phyloP scores from a whole-genome alignment of 1,140 invertebrate genomes.

The Geopemphigus sp. region DNA sequence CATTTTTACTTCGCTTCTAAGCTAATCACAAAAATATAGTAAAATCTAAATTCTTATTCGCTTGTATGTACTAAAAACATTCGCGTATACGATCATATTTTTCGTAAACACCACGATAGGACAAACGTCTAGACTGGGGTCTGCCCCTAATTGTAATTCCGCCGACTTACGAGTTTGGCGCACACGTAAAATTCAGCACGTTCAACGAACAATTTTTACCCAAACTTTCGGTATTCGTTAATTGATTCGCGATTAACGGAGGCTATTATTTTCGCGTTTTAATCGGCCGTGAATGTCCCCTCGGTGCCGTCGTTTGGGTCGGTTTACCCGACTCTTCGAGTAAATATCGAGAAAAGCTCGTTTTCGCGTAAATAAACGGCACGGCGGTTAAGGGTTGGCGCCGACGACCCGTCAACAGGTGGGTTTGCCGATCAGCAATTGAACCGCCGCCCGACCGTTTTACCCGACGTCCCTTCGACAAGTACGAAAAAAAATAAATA shows the following conservation, averaged over 20 bases:
- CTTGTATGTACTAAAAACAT: no score
- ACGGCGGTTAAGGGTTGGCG: not conserved
- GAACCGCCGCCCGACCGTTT: slow-evolving; percentile 33
- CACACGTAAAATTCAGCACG: not conserved
- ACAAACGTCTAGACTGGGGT: no score
- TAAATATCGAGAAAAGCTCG: slow-evolving; percentile 31
- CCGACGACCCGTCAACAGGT: slow-evolving; percentile 36
- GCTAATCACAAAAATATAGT: no score
- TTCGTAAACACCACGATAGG: no score
- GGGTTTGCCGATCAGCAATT: slow-evolving; percentile 44
- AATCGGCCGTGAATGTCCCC: slow-evolving; percentile 12
- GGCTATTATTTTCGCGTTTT: slow-evolving; percentile 21
- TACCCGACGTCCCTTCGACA: slow-evolving; percentile 40
- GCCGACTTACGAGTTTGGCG: no score
- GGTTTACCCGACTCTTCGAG: not conserved
- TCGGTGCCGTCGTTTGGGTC: not conserved
- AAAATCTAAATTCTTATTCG: no score
- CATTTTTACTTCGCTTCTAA: no score
- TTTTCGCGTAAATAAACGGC: slow-evolving; percentile 20
- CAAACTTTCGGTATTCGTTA: not conserved
- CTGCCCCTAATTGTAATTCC: no score
- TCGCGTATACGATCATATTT: no score
- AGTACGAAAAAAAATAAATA: slow-evolving; percentile 41
- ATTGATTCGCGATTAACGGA: slow-evolving; percentile 5
- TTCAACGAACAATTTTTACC: not conserved